These are phyloP conservation scores for Acanthosepion pharaonis DNA, from an alignment of 2,888 invertebrate genomes.

Conservation along the genomic window DNA sequence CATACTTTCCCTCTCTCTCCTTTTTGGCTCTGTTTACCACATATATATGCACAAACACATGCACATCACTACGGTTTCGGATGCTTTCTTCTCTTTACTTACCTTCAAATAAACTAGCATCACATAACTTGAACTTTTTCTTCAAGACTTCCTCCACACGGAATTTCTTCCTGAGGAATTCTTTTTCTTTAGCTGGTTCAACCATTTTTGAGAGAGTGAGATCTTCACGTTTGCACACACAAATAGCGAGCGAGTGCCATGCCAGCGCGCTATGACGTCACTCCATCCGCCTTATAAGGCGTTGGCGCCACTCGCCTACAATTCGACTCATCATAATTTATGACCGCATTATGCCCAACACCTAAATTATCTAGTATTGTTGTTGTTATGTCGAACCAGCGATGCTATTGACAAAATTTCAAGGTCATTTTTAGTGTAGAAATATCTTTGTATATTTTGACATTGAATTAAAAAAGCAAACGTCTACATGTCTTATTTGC, in stretches of 20 bases:
- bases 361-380: slow-evolving; percentile 3
- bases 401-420: background rate
- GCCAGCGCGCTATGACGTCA: slow-evolving; percentile 46
- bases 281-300: slow-evolving; percentile 45
- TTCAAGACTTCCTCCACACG: slow-evolving; percentile 45
- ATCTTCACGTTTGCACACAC: slow-evolving; percentile 37
- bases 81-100: background rate
- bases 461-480: background rate
- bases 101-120: slow-evolving; percentile 43
- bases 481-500: no score
- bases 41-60: background rate
- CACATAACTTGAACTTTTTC: slow-evolving; percentile 44
- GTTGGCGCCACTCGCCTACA: slow-evolving; percentile 1
- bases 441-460: background rate
- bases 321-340: slow-evolving; percentile 21
- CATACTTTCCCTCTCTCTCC: background rate
- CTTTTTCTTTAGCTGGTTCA: slow-evolving; percentile 46
- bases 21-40: background rate
- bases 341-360: background rate
- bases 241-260: slow-evolving; percentile 43
- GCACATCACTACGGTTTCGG: background rate
- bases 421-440: slow-evolving; percentile 33
- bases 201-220: slow-evolving; percentile 41
- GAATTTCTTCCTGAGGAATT: slow-evolving; percentile 45
- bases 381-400: background rate